Evolutionary conservation across 2,113 vertebrate species (phyloP), one percentile per base, ranked within the genome.

Genomic region (Calidris pygmaea): DNA sequence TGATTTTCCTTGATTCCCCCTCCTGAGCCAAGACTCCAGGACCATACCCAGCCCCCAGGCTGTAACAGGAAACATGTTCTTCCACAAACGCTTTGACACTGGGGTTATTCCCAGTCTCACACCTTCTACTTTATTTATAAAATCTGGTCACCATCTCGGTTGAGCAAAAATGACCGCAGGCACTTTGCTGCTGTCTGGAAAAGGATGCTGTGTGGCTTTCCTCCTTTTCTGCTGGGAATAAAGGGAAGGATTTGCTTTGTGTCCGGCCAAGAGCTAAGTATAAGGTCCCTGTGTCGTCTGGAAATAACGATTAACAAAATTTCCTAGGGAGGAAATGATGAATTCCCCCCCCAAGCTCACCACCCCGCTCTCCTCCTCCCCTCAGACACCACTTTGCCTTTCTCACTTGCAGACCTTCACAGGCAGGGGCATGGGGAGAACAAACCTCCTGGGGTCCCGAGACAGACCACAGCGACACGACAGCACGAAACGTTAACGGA

Each of bases 401-500:
- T 67, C 60, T 48, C 52, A 7, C 47, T 29, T 27, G 50, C 43
- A 24, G 21, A 60, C 24, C n/a, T 39, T n/a, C 3, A 10, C 16
- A 76, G 50, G 45, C n/a, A 50, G 35, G 39, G 45, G 24, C 29
- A 21, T 0, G 9, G 16, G 26, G 55, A 19, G 32, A 55, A 26
- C 23, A 70, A 85, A 63, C 24, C 16, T 37, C 21, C 9, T 0
- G 6, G 26, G 11, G 39, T 72, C n/a, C 45, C 1, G 1, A 80
- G 41, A 22, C 19, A 22, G 53, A 43, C 9, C 60, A 8, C 41
- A 21, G 53, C 0, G 6, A 50, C 37, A 34, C 0, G 6, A 50
- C 37, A 34, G 37, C 58, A 24, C 2, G 1, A 7, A 26, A 48
- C 1, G 7, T 13, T 41, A 20, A 3, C 2, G 2, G n/a, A 70